A percentile compares a stretch with the other conserved stretches of the same genome.
These are phyloP conservation scores for Cataglyphis cursor DNA, from an alignment of 2,888 invertebrate species.

Conservation along the genomic window DNA sequence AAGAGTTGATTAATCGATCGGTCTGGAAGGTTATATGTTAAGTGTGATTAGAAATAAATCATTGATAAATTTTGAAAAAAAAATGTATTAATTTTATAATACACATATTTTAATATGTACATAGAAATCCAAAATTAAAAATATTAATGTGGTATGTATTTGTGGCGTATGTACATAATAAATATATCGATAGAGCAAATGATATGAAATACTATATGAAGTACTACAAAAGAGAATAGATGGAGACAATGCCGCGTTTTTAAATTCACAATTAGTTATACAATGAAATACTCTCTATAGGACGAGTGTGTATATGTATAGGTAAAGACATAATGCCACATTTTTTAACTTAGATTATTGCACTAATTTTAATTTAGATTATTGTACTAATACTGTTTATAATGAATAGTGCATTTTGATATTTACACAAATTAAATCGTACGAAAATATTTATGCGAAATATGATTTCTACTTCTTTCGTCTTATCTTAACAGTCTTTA, in stretches of 20 bases:
- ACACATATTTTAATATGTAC: background rate
- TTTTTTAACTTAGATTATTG: no score
- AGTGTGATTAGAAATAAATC: background rate
- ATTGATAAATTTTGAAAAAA: background rate
- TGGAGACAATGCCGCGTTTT: background rate
- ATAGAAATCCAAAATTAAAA: background rate
- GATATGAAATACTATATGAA: background rate
- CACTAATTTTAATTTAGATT: no score
- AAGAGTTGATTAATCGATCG: conserved; percentile 17
- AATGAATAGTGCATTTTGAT: background rate
- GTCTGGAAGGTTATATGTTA: background rate
- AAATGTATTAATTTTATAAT: background rate
- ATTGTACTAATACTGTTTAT: background rate
- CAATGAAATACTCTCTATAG: no score
- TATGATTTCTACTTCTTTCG: background rate
- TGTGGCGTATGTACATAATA: background rate
- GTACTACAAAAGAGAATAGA: background rate
- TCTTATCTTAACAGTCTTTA: background rate
- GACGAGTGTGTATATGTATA: no score
- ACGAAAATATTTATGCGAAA: background rate
- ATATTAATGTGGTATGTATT: background rate
- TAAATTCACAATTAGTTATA: background rate
- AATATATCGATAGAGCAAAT: conserved; percentile 1
- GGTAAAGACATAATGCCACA: no score
- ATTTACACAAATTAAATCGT: background rate